Evolutionary conservation across 2,888 invertebrate genomes (phyloP).

Genomic region (Nasonovia ribisnigri): DNA sequence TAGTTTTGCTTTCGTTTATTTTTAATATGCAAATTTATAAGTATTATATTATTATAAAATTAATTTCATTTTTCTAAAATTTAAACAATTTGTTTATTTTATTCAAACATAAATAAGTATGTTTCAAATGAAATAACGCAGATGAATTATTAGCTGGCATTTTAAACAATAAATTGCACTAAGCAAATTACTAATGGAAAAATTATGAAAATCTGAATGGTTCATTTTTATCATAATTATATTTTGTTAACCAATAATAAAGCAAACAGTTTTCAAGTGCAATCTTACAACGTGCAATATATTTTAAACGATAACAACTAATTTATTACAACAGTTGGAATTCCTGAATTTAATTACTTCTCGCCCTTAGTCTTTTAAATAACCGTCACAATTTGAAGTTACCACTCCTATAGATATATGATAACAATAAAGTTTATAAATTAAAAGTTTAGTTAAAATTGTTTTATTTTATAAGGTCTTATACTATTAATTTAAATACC

Average conservation of each 20-base stretch:
- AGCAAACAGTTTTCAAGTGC: conserved; percentile 7
- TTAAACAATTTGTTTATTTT: not conserved
- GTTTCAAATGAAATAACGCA: not conserved
- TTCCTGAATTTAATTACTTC: conserved; percentile 59
- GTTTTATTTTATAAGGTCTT: conserved; percentile 32
- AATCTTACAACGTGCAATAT: conserved; percentile 36
- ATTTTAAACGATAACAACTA: conserved; percentile 53
- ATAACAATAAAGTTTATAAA: conserved; percentile 52
- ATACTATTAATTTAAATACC: conserved; percentile 29
- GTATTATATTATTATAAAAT: not conserved
- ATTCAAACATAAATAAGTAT: not conserved
- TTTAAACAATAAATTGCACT: not conserved
- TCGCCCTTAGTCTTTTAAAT: conserved; percentile 40
- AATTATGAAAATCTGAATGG: not conserved
- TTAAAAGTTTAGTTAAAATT: conserved; percentile 48
- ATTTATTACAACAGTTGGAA: conserved; percentile 54
- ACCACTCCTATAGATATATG: conserved; percentile 27
- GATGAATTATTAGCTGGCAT: not conserved
- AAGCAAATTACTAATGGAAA: not conserved
- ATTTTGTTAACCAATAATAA: not conserved
- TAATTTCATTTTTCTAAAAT: not conserved
- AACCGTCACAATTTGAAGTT: conserved; percentile 52
- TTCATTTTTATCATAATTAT: not conserved
- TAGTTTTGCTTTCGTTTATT: not conserved
- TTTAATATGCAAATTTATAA: not conserved